Evolutionary conservation across 1,140 invertebrate species (phyloP).

Genomic region (Saccostrea cuccullata): DNA sequence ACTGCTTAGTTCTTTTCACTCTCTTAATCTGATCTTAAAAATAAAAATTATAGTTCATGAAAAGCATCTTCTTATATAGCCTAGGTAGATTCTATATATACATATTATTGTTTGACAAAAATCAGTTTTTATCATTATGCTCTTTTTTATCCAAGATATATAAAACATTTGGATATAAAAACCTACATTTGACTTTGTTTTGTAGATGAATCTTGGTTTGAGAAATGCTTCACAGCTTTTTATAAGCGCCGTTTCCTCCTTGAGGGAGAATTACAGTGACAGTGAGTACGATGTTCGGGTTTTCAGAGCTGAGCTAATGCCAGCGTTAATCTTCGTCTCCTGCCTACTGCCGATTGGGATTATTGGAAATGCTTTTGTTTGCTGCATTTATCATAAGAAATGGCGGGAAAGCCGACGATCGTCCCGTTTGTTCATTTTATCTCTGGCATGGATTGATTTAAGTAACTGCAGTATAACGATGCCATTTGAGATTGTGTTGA

Average conservation of each 20-base stretch:
- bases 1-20: no score
- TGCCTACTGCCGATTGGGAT: slow-evolving; percentile 14
- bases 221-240: background rate
- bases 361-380: slow-evolving; percentile 17
- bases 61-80: no score
- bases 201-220: background rate
- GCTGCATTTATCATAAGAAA: slow-evolving; percentile 41
- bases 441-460: slow-evolving; percentile 39
- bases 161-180: no score
- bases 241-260: background rate
- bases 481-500: slow-evolving; percentile 40
- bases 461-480: slow-evolving; percentile 37
- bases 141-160: background rate
- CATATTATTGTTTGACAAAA: background rate
- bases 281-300: background rate
- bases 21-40: no score
- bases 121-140: background rate
- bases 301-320: background rate
- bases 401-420: slow-evolving; percentile 7
- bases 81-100: background rate
- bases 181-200: background rate
- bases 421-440: slow-evolving; percentile 33
- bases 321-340: slow-evolving; percentile 14
- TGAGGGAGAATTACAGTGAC: background rate
- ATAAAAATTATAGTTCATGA: no score